Evolutionary conservation across 2,797 vertebrate species (phyloP).

Genomic region (Limnodromus scolopaceus): DNA sequence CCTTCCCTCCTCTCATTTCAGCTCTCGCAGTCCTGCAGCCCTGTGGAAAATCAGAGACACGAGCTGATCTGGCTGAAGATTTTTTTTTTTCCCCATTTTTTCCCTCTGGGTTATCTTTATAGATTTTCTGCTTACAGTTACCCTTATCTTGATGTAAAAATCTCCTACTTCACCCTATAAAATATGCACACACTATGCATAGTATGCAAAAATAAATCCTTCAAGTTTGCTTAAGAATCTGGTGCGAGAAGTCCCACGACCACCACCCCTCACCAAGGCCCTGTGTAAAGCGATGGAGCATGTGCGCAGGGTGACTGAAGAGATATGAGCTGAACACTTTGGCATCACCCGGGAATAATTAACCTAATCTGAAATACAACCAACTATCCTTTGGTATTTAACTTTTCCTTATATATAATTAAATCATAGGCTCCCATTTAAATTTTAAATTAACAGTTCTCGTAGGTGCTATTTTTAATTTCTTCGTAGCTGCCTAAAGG

Average conservation of each 20-base stretch:
- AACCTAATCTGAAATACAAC: neutral
- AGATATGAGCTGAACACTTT: neutral
- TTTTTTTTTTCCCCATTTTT: no score
- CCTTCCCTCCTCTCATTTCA: neutral
- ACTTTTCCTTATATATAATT: neutral
- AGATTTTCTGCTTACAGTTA: neutral
- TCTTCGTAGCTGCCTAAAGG: neutral
- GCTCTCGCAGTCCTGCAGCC: neutral
- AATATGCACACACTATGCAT: neutral
- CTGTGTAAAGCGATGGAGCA: neutral
- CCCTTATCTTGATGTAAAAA: neutral
- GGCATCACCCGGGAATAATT: neutral
- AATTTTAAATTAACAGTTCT: neutral
- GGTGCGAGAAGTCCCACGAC: neutral
- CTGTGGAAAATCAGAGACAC: neutral
- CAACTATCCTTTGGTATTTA: neutral
- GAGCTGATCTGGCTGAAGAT: neutral
- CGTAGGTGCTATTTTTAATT: neutral
- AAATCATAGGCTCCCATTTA: neutral
- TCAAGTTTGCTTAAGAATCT: neutral
- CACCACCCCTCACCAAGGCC: neutral
- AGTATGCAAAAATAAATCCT: neutral
- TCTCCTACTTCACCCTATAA: constrained; percentile 1
- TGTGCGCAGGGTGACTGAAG: neutral
- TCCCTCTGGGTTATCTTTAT: neutral